A percentile compares a stretch with the other conserved stretches of the same genome.
Conservation (phyloP, 37 sponge, comb jelly and placozoan genomes). For the Geodia barretti region DNA sequence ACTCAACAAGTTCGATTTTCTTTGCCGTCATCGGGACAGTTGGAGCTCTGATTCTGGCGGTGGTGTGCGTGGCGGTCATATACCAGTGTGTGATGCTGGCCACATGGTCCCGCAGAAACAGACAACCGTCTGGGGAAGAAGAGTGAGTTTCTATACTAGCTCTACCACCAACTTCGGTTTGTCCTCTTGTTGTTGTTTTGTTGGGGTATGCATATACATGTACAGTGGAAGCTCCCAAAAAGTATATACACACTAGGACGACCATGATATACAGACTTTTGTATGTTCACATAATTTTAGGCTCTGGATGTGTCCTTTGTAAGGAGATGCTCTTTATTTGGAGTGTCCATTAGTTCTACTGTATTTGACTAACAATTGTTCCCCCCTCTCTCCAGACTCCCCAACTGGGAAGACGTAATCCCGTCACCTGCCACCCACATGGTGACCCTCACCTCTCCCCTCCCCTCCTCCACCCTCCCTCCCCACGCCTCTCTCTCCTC, state of each 20-base stretch:
- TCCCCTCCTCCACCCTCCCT: not conserved
- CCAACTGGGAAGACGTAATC: constrained; percentile 45
- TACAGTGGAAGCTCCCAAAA: too few relatives aligned
- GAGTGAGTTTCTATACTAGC: not conserved
- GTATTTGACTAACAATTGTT: not conserved
- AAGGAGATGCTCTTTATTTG: not conserved
- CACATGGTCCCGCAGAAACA: not conserved
- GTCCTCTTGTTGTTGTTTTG: too few relatives aligned
- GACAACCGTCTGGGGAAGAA: not conserved
- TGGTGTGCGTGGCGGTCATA: constrained; percentile 31
- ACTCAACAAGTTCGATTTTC: constrained; percentile 11
- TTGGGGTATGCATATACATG: too few relatives aligned
- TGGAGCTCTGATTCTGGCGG: constrained; percentile 41
- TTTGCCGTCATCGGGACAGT: constrained; percentile 46
- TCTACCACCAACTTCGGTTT: not conserved
- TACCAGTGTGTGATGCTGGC: constrained; percentile 58
- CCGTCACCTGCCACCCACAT: not conserved
- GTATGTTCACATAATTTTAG: too few relatives aligned
- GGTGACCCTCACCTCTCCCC: constrained; percentile 17
- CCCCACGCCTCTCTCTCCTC: constrained; percentile 5
- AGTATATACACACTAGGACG: too few relatives aligned
- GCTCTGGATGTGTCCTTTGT: not conserved
- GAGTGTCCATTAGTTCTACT: not conserved
- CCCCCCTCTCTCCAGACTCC: not conserved
- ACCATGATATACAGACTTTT: too few relatives aligned